Base-by-base conservation (phyloP, 1,140 invertebrate species). In the Babylonia areolata region DNA sequence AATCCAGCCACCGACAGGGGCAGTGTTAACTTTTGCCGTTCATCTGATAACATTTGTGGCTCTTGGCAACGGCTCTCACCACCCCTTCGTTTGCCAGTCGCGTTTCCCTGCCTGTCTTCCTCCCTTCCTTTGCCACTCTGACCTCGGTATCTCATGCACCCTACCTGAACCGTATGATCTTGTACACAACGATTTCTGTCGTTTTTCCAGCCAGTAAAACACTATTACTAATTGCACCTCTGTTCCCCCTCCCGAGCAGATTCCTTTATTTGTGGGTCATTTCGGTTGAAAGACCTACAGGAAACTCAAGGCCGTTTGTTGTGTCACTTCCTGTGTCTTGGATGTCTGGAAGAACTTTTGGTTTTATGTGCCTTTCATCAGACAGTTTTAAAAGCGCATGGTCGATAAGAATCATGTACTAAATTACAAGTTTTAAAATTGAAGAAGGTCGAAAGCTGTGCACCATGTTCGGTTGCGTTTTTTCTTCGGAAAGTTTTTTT, bases 261-360 rank as follows among this genome's bases (percentile, higher is more conserved):
- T 12, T 20, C 20, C 20, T 64, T 5, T 23, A 23, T 64, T 11
- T 64, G 12, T 17, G 58, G 15, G 20, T 28, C 28, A n/a, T n/a
- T 64, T 64, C 2, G 58, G 58, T 64, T 23, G 28, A 64, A 64
- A 64, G 58, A 64, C 58, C 5, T 64, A 20, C 58, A 3, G 58
- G 58, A 31, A n/a, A 28, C 39, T 79, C 78, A 79, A 79, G 78
- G 78, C 78, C 78, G 78, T 79, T 79, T 77, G 46, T 17, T 31
- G 39, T 79, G 78, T 79, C 78, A 79, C 78, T 79, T 79, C 78
- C 78, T 40, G 78, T 40, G 28, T 79, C 39, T 42, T 31, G 9
- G 39, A 31, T 23, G 75, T 75, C 71, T 42, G 28, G 23, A 42
- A 78, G 40, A 40, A 42, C 40, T 78, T 42, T 78, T 78, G 40